Evolutionary conservation across 2,113 vertebrate species (phyloP), one percentile per base, ranked within the genome.

Genomic region (Peucedramus taeniatus): DNA sequence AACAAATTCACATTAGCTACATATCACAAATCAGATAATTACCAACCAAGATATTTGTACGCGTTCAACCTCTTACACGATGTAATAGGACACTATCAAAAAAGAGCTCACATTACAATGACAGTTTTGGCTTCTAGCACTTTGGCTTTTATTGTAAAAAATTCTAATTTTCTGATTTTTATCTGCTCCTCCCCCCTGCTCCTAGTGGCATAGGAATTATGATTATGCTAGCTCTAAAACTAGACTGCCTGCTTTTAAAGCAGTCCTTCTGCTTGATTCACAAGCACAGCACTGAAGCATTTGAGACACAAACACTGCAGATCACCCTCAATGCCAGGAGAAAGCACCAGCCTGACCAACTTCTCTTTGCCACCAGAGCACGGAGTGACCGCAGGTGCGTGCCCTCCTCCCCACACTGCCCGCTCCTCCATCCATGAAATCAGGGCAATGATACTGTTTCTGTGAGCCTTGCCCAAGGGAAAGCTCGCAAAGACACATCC

Each of bases 81-180:
- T 86, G 75, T 93, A 96, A 90, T 95, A 93, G 90, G 68, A 78
- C 64, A 20, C 88, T 92, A 96, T 95, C 93, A 77, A 89, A 96
- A 70, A 37, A 88, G 76, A 96, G 88, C 56, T 86, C 7, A 6
- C 76, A 83, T 94, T 90, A 90, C 90, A 93, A 60, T 81, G 90
- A 89, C 56, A 94, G 76, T 83, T 92, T 37, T 92, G 87, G 93
- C 92, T 96, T 88, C 92, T 86, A 86, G 92, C 93, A 86, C 92
- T 96, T 88, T 66, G 28, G 68, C 66, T 97, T 88, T 92, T 88
- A 93, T 81, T 92, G 47, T 93, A 95, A 95, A 94, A 96, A 96
- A 93, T 95, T 92, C 91, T 91, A 94, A 96, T 97, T 95, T 97
- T 96, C 96, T 95, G 93, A 96, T 97, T 95, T 96, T 95, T 94